Evolutionary conservation across 2,888 invertebrate species (phyloP).

Genomic region (Matsumyia berberina): DNA sequence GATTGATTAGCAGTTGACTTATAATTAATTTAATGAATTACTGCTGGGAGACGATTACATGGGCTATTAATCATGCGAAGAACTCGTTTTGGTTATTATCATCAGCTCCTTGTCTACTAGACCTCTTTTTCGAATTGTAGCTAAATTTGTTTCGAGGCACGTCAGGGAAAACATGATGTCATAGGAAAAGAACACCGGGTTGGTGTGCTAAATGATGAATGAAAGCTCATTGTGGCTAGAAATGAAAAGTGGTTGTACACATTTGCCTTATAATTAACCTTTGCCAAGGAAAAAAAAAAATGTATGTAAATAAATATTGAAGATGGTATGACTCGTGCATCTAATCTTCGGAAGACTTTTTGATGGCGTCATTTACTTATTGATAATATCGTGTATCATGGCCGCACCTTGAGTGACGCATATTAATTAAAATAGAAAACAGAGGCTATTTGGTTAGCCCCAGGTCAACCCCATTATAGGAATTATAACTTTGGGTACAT

Average conservation of each 20-base stretch:
- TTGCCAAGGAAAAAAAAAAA: no score
- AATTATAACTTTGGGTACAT: no score
- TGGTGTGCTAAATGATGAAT: background rate
- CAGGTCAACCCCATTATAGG: no score
- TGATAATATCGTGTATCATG: no score
- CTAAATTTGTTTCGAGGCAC: background rate
- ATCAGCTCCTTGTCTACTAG: background rate
- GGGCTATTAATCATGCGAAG: constrained; percentile 2
- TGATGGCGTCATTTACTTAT: no score
- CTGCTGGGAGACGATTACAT: background rate
- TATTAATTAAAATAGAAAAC: no score
- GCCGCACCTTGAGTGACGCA: no score
- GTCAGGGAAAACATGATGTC: constrained; percentile 7
- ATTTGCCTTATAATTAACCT: no score
- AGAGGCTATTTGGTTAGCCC: no score
- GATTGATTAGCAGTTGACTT: constrained; percentile 13
- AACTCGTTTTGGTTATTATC: constrained; percentile 6
- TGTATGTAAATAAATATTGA: no score
- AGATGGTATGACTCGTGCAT: no score
- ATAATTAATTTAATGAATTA: constrained; percentile 11
- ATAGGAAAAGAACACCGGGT: background rate
- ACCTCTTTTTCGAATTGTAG: background rate
- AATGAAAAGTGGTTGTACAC: background rate
- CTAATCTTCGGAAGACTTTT: no score
- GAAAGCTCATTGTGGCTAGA: background rate